Conservation (phyloP, 2,113 vertebrate genomes). For the Diglossa brunneiventris region DNA sequence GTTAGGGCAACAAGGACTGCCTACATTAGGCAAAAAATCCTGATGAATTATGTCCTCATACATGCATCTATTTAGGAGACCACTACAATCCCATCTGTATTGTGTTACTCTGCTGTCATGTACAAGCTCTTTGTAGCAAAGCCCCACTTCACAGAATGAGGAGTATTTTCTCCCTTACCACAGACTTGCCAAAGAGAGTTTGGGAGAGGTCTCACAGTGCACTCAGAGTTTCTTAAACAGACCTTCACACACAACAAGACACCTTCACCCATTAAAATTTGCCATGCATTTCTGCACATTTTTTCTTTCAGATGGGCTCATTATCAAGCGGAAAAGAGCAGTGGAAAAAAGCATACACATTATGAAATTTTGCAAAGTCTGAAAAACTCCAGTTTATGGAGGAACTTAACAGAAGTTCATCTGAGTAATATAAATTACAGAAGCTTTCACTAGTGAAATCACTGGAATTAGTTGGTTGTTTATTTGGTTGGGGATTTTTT, state of each 20-base stretch:
- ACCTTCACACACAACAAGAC: not conserved
- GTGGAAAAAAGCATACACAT: not conserved
- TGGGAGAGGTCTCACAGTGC: not conserved
- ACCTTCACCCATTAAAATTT: not conserved
- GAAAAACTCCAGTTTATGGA: not conserved
- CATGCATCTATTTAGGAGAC: not conserved
- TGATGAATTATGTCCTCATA: not conserved
- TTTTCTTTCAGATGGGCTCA: not conserved
- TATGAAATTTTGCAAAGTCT: not conserved
- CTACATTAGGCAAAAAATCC: not conserved
- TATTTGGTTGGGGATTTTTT: not conserved
- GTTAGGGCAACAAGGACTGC: fast-evolving
- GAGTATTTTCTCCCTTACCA: not conserved
- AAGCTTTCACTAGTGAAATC: not conserved
- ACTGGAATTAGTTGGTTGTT: not conserved
- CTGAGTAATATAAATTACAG: not conserved
- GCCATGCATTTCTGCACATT: not conserved
- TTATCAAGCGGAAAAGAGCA: not conserved
- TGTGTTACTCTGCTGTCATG: not conserved
- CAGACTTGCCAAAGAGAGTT: not conserved
- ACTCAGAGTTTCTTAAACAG: not conserved
- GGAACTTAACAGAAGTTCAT: not conserved
- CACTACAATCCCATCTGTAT: not conserved
- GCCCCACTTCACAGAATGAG: not conserved
- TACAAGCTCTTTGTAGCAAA: not conserved